phyloP scores from a whole-genome alignment of 2,113 vertebrate species.

The Planiliza haematocheilus region DNA sequence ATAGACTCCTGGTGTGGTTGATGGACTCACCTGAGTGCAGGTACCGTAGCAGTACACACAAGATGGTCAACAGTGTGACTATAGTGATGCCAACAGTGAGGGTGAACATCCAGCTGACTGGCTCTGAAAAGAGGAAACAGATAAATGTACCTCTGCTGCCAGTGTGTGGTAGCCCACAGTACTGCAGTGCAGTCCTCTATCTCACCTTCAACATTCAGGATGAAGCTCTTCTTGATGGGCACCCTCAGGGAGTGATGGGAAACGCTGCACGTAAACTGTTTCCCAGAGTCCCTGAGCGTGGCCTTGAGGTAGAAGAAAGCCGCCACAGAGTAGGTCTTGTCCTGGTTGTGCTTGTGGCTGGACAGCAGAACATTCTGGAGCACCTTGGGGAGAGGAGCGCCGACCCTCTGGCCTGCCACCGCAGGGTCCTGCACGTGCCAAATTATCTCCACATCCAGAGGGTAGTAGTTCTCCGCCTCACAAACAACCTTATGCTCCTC shows the following conservation, averaged over 20 bases:
- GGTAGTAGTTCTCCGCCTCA: constrained; percentile 76
- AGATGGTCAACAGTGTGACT: constrained; percentile 36
- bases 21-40: constrained; percentile 66
- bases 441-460: constrained; percentile 78
- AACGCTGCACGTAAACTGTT: constrained; percentile 79
- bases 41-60: constrained; percentile 41
- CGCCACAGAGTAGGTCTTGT: constrained; percentile 80
- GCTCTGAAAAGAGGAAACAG: constrained; percentile 66
- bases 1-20: not conserved
- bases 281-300: constrained; percentile 59
- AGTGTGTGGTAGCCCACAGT: constrained; percentile 33
- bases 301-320: constrained; percentile 81
- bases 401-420: constrained; percentile 12
- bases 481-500: constrained; percentile 80
- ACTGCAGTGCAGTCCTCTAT: not conserved
- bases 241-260: constrained; percentile 77
- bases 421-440: constrained; percentile 71
- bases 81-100: constrained; percentile 18
- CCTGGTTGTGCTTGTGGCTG: constrained; percentile 77
- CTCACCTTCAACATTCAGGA: constrained; percentile 76
- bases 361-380: constrained; percentile 79
- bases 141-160: constrained; percentile 50
- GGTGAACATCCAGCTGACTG: constrained; percentile 37
- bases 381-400: constrained; percentile 60
- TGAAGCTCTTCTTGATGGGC: constrained; percentile 81